Evolutionary conservation across 2,888 invertebrate genomes (phyloP), one percentile per base, ranked within the genome.

Genomic region (Drosophila siamana): DNA sequence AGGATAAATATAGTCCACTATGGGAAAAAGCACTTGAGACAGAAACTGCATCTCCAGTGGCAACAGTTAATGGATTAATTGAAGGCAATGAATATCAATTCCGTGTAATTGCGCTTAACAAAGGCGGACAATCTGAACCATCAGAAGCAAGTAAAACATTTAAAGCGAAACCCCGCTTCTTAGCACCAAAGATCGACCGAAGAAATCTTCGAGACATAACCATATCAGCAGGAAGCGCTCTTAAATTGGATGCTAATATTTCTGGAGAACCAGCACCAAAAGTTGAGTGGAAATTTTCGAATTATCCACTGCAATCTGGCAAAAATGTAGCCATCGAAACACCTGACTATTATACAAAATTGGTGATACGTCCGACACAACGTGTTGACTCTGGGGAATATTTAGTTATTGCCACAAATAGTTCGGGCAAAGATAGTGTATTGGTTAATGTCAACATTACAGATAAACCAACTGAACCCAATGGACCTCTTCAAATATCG

Each of bases 11-110:
- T 93, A 97, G 97, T 74, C 96, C 97, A 9, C 94, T 97, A 89
- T 98, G 98, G 98, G 97, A 97, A 91, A 98, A 97, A 91, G 98
- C 97, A 0, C 92, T 96, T 56, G 97, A 98, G 92, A 96, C 96
- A 0, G 95, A 96, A 63, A 94, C 95, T 22, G 94, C 96, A 0
- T 94, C 93, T 5, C 95, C 96, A 0, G 93, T 94, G 63, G 98
- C 96, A 51, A 95, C 96, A 57, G 95, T 98, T n/a, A 96, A 96
- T 90, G 97, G 97, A 41, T 93, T 99, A 48, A 96, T 97, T 88
- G 98, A 98, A 93, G 98, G 98, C 80, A 97, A 98, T 91, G 98
- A 98, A 90, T 98, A 98, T 92, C 98, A 98, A 92, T 99, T 99
- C 95, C 95, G 99, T 28, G 96, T 99, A 28, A 95, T 98, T 78